These are phyloP conservation scores for Brenthis hecate DNA, from an alignment of 2,888 invertebrate genomes.

Conservation along the genomic window DNA sequence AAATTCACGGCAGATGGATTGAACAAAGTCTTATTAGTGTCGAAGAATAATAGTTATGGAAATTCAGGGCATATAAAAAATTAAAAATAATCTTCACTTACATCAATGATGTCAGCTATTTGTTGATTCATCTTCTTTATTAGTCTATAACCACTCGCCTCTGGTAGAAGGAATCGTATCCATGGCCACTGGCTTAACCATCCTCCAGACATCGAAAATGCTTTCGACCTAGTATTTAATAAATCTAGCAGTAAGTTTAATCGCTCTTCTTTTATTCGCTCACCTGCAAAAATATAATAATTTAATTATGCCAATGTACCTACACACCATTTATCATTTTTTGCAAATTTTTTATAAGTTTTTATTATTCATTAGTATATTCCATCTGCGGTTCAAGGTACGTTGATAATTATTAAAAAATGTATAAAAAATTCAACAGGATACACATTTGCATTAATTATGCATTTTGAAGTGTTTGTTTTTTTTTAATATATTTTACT, in stretches of 20 bases:
- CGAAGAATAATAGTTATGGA: no score
- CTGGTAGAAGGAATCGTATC: constrained; percentile 84
- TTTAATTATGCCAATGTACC: not conserved
- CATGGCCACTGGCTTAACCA: constrained; percentile 86
- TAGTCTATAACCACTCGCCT: constrained; percentile 83
- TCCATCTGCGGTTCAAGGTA: no score
- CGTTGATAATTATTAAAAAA: no score
- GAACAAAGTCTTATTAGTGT: no score
- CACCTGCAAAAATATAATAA: constrained; percentile 55
- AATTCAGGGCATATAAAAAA: not conserved
- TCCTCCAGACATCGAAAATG: constrained; percentile 86
- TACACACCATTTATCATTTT: not conserved
- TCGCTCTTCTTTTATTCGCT: constrained; percentile 82
- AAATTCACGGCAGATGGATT: no score
- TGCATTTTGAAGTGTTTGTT: no score
- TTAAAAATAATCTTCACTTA: constrained; percentile 11
- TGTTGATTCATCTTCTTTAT: constrained; percentile 75
- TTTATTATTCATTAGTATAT: no score
- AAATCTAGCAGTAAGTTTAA: constrained; percentile 60
- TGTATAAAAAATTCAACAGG: no score
- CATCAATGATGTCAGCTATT: constrained; percentile 77
- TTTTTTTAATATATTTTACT: no score
- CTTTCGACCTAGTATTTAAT: constrained; percentile 59
- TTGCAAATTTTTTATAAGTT: no score
- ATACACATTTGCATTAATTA: no score